Percentiles rank a stretch among this genome's conserved stretches.
phyloP scores from a whole-genome alignment of 2,797 vertebrate genomes.

The Falco cherrug region DNA sequence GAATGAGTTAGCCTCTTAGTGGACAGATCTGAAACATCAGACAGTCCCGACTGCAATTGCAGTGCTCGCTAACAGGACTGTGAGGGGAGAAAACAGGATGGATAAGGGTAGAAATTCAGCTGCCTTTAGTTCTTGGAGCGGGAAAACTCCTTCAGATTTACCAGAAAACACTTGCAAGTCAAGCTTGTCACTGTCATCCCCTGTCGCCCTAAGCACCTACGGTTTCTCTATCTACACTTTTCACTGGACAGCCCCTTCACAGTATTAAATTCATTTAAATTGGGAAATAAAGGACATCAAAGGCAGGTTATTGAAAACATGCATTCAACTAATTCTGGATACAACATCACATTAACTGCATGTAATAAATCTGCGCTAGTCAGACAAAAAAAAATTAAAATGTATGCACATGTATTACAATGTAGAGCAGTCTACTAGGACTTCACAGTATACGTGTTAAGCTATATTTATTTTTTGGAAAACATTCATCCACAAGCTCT shows the following conservation, averaged over 20 bases:
- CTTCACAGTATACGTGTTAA: background rate
- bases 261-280: background rate
- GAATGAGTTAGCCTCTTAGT: constrained; percentile 56
- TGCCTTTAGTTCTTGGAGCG: background rate
- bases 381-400: background rate
- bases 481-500: background rate
- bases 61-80: background rate
- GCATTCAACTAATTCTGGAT: background rate
- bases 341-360: background rate
- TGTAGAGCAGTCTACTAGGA: background rate
- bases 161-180: background rate
- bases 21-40: constrained; percentile 52
- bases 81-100: background rate
- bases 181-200: background rate
- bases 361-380: background rate
- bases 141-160: background rate
- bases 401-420: background rate
- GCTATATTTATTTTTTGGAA: background rate
- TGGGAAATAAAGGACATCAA: background rate
- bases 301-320: background rate
- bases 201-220: background rate
- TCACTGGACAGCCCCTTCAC: background rate
- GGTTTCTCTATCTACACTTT: background rate
- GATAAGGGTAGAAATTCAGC: background rate
- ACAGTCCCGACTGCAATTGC: background rate